Base-by-base conservation (phyloP, 1,140 invertebrate species). In the Helicorthomorpha holstii region DNA sequence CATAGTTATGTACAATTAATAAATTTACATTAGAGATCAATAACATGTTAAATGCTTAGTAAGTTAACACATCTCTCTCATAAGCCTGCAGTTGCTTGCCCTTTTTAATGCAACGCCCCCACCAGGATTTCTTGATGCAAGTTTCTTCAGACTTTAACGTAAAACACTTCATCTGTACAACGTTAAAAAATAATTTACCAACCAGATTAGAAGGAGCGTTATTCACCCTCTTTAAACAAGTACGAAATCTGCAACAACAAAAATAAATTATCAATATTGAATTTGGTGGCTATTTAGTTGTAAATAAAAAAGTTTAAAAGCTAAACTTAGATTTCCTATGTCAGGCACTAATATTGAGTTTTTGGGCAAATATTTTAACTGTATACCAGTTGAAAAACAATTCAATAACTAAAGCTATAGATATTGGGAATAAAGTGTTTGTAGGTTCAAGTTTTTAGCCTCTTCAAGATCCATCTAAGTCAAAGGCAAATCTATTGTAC, bases 171-270 rank as follows among this genome's bases (percentile, higher is more conserved):
- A 84, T 90, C 62, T 90, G 85, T 1, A 94, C 79, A 0, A 93
- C 73, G 64, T 94, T 91, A 73, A 96, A 96, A 70, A 91, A 95
- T 4, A 95, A 71, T 62, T 86, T 86, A 1, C 91, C 90, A 58
- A 95, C 86, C 54, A 93, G 76, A 61, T 90, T 87, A 0, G 89
- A 81, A 1, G 85, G 78, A 2, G 81, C 80, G 0, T 86, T 84
- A 53, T 79, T 76, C 0, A 85, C 80, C 68, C 85, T 78, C 63
- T 92, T 92, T 52, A 96, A 69, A 62, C 91, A 96, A 1, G 86
- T 79, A 48, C 88, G 80, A 65, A 95, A 94, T 60, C 91, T 93
- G 74, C 7, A 34, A 34, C 16, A 7, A 34, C 7, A 34, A 34
- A 16, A 34, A 7, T 7, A 34, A 34, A 7, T 7, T 16, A 7